A percentile compares a stretch with the other conserved stretches of the same genome.
These are phyloP conservation scores for Spondyliosoma cantharus DNA, from an alignment of 2,797 vertebrate species.

Conservation along the genomic window DNA sequence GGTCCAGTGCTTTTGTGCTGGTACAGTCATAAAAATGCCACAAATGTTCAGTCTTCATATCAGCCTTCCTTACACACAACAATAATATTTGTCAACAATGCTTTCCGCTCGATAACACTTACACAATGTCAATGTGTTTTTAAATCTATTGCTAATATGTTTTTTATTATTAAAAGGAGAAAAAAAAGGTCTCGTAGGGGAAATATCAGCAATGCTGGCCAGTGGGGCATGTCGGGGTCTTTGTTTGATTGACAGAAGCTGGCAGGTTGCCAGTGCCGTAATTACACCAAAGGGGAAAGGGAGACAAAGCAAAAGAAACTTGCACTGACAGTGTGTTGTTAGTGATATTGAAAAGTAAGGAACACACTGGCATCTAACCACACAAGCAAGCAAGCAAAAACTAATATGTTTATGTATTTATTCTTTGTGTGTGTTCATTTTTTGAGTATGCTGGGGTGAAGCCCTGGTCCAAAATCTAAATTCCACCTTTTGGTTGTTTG, in stretches of 20 bases:
- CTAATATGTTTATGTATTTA: not conserved
- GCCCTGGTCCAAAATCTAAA: not conserved
- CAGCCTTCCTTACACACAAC: not conserved
- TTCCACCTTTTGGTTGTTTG: constrained; percentile 10
- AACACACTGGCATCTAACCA: not conserved
- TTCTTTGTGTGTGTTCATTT: constrained; percentile 8
- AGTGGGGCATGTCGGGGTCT: not conserved
- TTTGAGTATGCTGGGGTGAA: not conserved
- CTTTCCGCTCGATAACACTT: not conserved
- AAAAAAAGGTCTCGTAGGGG: not conserved
- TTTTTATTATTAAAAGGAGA: not conserved
- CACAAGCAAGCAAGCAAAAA: not conserved
- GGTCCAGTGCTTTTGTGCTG: constrained; percentile 7
- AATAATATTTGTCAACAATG: not conserved
- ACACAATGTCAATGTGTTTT: not conserved
- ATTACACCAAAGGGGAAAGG: not conserved
- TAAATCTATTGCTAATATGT: not conserved
- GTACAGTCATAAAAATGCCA: not conserved
- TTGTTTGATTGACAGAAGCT: constrained; percentile 9
- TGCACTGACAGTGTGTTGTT: not conserved
- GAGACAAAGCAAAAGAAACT: not conserved
- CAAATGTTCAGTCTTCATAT: not conserved
- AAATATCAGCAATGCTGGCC: not conserved
- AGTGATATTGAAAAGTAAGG: not conserved
- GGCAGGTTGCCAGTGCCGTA: not conserved